Conservation (phyloP, 1,140 invertebrate genomes). For the Trichonephila inaurata region DNA sequence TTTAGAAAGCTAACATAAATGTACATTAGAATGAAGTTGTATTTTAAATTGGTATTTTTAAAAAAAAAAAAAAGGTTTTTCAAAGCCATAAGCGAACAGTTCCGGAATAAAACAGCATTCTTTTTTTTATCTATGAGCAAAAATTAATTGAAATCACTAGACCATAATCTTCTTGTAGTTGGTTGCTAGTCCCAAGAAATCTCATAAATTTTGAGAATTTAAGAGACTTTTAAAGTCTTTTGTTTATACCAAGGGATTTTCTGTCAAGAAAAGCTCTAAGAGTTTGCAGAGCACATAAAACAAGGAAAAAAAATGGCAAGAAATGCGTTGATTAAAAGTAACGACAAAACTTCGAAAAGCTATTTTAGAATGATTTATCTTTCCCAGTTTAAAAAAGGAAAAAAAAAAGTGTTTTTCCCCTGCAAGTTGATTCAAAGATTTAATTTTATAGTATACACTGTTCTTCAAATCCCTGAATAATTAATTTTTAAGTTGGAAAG, state of each 20-base stretch:
- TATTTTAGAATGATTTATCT: conserved; percentile 55
- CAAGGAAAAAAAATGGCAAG: background rate
- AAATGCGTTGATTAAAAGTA: conserved; percentile 57
- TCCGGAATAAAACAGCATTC: background rate
- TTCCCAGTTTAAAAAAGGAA: background rate
- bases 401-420: background rate
- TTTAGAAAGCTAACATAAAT: no score
- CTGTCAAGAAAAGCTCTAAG: background rate
- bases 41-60: no score
- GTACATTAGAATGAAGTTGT: no score
- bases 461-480: conserved; percentile 30
- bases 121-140: background rate
- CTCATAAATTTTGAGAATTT: conserved; percentile 71
- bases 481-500: conserved; percentile 34
- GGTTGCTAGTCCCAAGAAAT: conserved; percentile 37
- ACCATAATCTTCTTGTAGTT: background rate
- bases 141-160: conserved; percentile 64
- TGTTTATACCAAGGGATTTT: conserved; percentile 53
- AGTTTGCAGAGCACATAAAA: background rate
- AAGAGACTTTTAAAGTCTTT: conserved; percentile 63
- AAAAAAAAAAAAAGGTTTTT: background rate
- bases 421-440: background rate
- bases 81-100: background rate
- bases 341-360: conserved; percentile 49
- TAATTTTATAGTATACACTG: conserved; percentile 10